These are phyloP conservation scores for Crotalus viridis DNA, from an alignment of 2,113 vertebrate genomes.

Conservation along the genomic window DNA sequence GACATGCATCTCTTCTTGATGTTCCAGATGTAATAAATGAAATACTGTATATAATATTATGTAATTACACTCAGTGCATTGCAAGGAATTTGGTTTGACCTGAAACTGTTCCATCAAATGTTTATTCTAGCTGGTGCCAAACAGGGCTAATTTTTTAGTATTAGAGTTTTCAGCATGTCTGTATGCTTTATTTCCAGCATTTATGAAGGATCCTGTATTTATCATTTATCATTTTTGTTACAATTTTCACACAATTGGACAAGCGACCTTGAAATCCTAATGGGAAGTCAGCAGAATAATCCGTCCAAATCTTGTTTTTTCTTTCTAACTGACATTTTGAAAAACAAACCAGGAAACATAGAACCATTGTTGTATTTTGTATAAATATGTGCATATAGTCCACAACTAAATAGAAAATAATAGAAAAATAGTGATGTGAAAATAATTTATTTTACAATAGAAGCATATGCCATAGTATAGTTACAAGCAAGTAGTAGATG, in stretches of 20 bases:
- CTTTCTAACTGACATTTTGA: not conserved
- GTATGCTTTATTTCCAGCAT: not conserved
- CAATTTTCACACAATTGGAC: not conserved
- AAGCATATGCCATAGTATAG: not conserved
- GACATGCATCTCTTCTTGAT: not conserved
- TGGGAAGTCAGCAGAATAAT: not conserved
- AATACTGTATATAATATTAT: not conserved
- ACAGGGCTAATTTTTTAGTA: not conserved
- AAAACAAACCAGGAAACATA: not conserved
- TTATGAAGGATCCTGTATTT: not conserved
- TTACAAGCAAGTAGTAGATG: not conserved
- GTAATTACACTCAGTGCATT: not conserved
- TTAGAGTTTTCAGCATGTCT: not conserved
- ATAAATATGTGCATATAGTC: not conserved
- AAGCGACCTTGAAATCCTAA: not conserved
- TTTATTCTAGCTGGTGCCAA: not conserved
- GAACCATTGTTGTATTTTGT: not conserved
- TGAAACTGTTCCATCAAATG: not conserved
- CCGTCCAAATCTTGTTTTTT: not conserved
- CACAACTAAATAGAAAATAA: not conserved
- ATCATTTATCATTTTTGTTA: not conserved
- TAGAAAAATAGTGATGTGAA: not conserved
- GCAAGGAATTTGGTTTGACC: not conserved
- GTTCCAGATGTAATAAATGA: not conserved
- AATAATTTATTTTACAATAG: not conserved